phyloP scores from a whole-genome alignment of 1,140 invertebrate genomes.

The Polypedilum vanderplanki region DNA sequence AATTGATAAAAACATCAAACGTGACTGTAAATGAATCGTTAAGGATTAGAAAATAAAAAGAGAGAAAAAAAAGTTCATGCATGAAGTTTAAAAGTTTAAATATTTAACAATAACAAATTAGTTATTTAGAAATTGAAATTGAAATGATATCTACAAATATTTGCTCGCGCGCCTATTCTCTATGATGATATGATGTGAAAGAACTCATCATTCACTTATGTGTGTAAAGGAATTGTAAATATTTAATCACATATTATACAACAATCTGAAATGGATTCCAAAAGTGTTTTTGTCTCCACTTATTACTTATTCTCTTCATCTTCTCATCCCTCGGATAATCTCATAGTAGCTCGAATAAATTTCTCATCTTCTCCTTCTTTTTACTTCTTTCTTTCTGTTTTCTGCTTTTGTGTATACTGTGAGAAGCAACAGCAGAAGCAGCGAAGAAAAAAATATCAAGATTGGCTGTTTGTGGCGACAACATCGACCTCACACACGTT shows the following conservation, averaged over 20 bases:
- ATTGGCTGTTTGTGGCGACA: not conserved
- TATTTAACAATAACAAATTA: slow-evolving; percentile 27
- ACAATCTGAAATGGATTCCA: slow-evolving; percentile 10
- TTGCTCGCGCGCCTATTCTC: slow-evolving; percentile 10
- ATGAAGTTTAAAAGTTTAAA: not conserved
- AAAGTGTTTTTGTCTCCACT: no score
- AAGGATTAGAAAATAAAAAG: slow-evolving; percentile 26
- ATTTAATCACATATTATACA: not conserved
- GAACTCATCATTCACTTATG: no score
- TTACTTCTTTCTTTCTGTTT: not conserved
- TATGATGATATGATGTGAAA: not conserved
- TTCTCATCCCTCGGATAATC: no score
- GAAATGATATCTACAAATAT: slow-evolving; percentile 21
- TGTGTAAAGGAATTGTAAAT: not conserved
- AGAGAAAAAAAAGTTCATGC: no score
- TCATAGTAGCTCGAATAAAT: no score
- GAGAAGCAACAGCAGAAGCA: not conserved
- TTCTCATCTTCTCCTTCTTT: no score
- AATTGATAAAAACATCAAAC: slow-evolving; percentile 29
- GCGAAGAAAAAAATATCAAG: not conserved
- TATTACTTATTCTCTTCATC: no score
- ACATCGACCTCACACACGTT: slow-evolving; percentile 26
- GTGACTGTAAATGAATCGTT: slow-evolving; percentile 7
- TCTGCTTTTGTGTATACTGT: not conserved
- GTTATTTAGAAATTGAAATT: not conserved